Evolutionary conservation across 2,113 vertebrate genomes (phyloP), one percentile per base, ranked within the genome.

Genomic region (Phrynocephalus versicolor): DNA sequence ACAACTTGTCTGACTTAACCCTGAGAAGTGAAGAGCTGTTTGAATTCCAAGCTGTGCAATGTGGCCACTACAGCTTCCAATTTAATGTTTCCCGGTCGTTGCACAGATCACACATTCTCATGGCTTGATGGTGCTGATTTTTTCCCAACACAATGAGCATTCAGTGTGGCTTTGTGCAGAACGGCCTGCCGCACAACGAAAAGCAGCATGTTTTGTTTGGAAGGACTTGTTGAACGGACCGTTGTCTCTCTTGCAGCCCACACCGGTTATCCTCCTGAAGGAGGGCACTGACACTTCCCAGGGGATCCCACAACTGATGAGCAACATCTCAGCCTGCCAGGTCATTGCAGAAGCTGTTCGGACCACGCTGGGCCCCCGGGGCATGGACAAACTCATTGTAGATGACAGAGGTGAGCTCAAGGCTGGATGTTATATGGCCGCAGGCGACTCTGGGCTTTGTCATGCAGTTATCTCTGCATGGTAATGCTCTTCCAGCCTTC

Each of bases 371-470:
- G 99, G 99, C 3, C 99, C 99, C 25, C 97, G 99, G 6, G 99
- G 99, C 84, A 99, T 99, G 99, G 99, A 99, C 96, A 99, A 99
- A 87, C 98, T 99, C 82, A 98, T 99, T 55, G 98, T 99, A 75
- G 99, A 99, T 10, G 94, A 95, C 81, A 95, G 96, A 94, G 98
- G 99, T 99, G 84, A 96, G 96, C 16, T 35, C 41, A 27, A 16
- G 57, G 51, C 51, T 25, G 21, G 14, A 0, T 8, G 19, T 19
- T 33, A 51, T 10, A 10, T 5, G 45, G 15, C 2, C 45, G 3
- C 33, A 16, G 1, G 39, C 30, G 39, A 8, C 13, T 12, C 14
- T 3, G n/a, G 67, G 41, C 12, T 2, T 0, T 41, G 77, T 55
- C 37, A 2, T 16, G 2, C 33, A 55, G 25, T 6, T 10, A 1